Conservation (phyloP, 2,113 vertebrate species). For the Ardeotis arabs region DNA sequence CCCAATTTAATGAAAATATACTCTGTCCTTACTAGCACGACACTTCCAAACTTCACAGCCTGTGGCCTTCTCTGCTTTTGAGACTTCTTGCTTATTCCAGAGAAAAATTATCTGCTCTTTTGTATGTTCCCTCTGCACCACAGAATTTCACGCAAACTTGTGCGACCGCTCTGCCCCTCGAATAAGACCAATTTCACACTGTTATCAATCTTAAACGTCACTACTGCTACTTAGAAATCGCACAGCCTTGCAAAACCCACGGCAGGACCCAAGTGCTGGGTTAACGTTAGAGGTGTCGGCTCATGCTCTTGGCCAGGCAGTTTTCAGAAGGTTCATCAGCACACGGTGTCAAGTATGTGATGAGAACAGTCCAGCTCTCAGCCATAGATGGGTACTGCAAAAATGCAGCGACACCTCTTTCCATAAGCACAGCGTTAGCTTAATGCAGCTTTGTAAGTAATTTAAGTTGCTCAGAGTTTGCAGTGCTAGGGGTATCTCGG, state of each 20-base stretch:
- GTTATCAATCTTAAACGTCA: background rate
- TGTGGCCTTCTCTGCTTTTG: background rate
- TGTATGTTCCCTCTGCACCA: background rate
- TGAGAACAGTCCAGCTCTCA: background rate
- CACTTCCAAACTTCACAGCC: background rate
- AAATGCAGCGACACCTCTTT: background rate
- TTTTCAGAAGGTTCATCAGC: background rate
- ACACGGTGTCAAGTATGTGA: rapidly evolving
- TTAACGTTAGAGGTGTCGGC: rapidly evolving
- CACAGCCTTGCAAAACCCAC: background rate
- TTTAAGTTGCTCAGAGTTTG: background rate
- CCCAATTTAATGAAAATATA: background rate
- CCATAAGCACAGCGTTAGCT: background rate
- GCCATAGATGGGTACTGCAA: background rate
- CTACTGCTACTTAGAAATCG: background rate
- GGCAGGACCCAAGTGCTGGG: background rate
- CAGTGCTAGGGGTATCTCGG: background rate
- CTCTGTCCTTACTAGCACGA: background rate
- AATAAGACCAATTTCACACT: too few species aligned
- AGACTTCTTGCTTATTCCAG: background rate
- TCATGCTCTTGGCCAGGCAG: background rate
- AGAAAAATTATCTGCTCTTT: background rate
- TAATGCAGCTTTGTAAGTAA: background rate
- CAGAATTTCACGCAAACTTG: background rate
- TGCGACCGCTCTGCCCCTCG: background rate